Conservation (phyloP, 53 echinoderm and acorn worm genomes). For the Zoroaster sp. region DNA sequence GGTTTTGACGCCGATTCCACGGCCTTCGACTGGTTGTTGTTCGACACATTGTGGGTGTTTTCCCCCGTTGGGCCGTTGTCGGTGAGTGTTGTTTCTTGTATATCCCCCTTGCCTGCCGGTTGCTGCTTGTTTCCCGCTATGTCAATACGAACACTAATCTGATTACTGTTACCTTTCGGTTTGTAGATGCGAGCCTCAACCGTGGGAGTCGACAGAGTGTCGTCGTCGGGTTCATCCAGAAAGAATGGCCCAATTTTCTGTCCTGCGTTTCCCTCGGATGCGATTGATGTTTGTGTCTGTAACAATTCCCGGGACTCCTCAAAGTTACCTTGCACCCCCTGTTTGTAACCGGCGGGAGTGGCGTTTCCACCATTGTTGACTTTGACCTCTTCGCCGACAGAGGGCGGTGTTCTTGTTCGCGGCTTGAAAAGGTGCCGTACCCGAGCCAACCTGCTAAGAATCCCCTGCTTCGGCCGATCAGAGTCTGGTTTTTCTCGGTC, state of each 20-base stretch:
- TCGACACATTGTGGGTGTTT: background rate
- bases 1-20: background rate
- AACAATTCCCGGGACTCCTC: conserved; percentile 36
- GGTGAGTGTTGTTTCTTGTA: background rate
- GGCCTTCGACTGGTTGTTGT: background rate
- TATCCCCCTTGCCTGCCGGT: background rate
- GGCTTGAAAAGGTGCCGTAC: background rate
- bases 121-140: background rate
- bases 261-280: background rate
- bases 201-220: background rate
- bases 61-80: background rate
- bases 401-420: background rate
- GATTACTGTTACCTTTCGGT: background rate
- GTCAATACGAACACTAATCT: background rate
- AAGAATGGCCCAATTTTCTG: conserved; percentile 60
- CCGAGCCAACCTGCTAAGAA: background rate
- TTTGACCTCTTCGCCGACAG: background rate
- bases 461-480: background rate
- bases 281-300: conserved; percentile 5
- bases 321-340: background rate
- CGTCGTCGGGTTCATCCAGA: conserved; percentile 41
- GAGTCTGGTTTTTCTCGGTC: background rate
- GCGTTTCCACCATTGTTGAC: background rate
- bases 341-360: background rate
- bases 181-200: conserved; percentile 2